Percentiles rank a stretch among this genome's conserved stretches.
Conservation (phyloP, 2,888 invertebrate species). For the Spatulosminthurus flaviceps region DNA sequence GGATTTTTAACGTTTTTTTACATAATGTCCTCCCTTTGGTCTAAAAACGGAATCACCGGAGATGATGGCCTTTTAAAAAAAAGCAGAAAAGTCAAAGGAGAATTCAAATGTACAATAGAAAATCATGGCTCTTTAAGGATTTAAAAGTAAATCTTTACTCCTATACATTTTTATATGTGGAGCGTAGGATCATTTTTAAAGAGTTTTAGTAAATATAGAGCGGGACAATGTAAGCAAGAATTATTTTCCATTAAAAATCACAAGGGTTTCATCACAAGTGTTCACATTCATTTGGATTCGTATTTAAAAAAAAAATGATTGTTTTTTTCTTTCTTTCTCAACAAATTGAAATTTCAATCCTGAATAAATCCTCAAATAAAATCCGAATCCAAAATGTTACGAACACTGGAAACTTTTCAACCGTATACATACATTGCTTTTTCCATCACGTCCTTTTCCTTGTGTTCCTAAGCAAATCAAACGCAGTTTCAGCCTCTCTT, state of each 20-base stretch:
- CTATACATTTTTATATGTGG: no score
- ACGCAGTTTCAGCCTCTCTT: neutral
- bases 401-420: conserved; percentile 16
- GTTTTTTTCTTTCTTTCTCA: neutral
- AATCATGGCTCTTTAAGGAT: no score
- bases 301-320: conserved; percentile 4
- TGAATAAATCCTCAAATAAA: neutral
- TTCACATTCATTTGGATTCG: conserved; percentile 27
- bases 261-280: conserved; percentile 43
- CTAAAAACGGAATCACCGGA: conserved; percentile 33
- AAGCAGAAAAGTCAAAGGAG: neutral
- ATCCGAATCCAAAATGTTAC: neutral
- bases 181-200: no score
- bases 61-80: neutral
- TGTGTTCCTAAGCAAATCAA: neutral
- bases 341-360: neutral
- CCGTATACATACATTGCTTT: conserved; percentile 23
- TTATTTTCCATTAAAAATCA: conserved; percentile 34
- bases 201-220: neutral
- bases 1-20: no score
- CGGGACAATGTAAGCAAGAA: conserved; percentile 19
- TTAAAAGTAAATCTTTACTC: no score
- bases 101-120: no score
- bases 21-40: conserved; percentile 34
- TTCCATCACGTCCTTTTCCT: conserved; percentile 30